A percentile compares a stretch with the other conserved stretches of the same genome.
Evolutionary conservation across 2,888 invertebrate genomes (phyloP).

Genomic region (Idaea dimidiata): DNA sequence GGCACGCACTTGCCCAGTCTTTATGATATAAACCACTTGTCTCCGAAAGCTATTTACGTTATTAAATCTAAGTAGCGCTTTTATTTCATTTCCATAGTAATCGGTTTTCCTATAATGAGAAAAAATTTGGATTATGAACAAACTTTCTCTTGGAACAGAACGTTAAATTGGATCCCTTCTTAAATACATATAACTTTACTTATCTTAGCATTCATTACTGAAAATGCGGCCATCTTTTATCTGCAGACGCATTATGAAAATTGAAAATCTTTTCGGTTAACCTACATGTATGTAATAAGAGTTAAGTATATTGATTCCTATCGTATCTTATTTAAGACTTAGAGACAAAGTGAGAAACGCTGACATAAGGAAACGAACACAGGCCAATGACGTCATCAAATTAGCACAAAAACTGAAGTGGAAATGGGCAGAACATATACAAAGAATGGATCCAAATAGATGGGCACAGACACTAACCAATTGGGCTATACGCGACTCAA

Average conservation of each 20-base stretch:
- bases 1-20: too few species aligned
- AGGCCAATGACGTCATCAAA: too few species aligned
- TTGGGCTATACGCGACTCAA: too few species aligned
- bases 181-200: background rate
- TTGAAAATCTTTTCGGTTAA: background rate
- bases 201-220: background rate
- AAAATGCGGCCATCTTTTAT: background rate
- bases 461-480: too few species aligned
- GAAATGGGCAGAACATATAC: too few species aligned
- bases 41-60: conserved; percentile 17
- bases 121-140: background rate
- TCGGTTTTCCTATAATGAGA: conserved; percentile 6
- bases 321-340: too few species aligned
- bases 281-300: background rate
- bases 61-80: conserved; percentile 10
- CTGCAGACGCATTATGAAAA: background rate
- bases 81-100: conserved; percentile 8
- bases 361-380: too few species aligned
- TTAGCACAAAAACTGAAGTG: too few species aligned
- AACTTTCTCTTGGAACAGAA: background rate
- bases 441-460: too few species aligned
- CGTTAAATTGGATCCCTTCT: conserved; percentile 1
- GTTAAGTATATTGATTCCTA: too few species aligned
- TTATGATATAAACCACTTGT: conserved; percentile 12
- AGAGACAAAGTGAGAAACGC: too few species aligned